Evolutionary conservation across 2,888 invertebrate genomes (phyloP).

Genomic region (Strigamia crassipes): DNA sequence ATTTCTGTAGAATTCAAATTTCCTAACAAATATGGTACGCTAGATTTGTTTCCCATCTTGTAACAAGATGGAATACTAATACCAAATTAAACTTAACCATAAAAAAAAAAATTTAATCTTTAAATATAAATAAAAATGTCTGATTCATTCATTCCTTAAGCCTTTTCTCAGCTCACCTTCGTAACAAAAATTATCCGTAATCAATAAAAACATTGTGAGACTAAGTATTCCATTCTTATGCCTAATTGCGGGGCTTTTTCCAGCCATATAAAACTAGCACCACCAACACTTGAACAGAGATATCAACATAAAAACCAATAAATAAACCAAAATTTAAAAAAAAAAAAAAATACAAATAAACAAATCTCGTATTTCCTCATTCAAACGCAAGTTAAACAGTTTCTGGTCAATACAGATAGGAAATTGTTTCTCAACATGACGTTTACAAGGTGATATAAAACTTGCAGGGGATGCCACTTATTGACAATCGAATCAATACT

Average conservation of each 20-base stretch:
- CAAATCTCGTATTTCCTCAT: background rate
- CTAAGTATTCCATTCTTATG: background rate
- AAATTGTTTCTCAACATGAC: background rate
- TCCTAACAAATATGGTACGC: no score
- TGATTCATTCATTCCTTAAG: background rate
- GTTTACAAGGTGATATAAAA: background rate
- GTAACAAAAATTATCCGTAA: background rate
- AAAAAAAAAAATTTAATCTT: background rate
- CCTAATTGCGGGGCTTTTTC: background rate
- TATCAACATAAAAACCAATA: background rate
- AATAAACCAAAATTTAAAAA: no score
- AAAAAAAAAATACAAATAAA: no score
- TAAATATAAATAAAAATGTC: background rate
- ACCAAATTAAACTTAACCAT: background rate
- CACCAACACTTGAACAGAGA: background rate
- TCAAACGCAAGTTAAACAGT: background rate
- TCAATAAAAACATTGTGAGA: background rate
- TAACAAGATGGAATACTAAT: background rate
- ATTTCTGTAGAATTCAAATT: no score
- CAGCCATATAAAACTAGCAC: background rate
- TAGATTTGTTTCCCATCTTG: background rate
- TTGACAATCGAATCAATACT: slow-evolving; percentile 22
- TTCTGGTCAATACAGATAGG: background rate
- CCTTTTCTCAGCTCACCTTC: background rate
- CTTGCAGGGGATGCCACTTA: slow-evolving; percentile 12